Conservation (phyloP, 2,113 vertebrate genomes). For the Gobius niger region DNA sequence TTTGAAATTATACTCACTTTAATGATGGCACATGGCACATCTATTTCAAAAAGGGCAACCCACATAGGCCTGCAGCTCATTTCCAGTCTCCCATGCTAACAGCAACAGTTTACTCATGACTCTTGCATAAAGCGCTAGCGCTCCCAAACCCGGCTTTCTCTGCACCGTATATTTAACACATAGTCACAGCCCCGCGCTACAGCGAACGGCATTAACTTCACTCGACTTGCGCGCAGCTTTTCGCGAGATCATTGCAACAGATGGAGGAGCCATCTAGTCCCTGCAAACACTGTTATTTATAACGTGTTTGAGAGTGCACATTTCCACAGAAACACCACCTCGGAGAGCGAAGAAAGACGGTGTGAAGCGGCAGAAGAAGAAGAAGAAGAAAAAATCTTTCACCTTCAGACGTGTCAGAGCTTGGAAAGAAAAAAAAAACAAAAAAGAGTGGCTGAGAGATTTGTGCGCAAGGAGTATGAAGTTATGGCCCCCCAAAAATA, state of each 20-base stretch:
- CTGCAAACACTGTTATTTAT: slow-evolving; percentile 73
- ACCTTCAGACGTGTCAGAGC: slow-evolving; percentile 52
- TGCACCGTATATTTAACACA: slow-evolving; percentile 34
- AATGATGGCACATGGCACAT: neutral
- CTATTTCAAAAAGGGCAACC: neutral
- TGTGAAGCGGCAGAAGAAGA: slow-evolving; percentile 51
- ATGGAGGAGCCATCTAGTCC: slow-evolving; percentile 66
- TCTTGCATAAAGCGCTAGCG: neutral
- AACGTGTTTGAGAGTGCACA: slow-evolving; percentile 58
- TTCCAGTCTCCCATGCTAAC: neutral
- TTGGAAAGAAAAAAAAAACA: slow-evolving; percentile 9
- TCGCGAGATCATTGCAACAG: slow-evolving; percentile 67
- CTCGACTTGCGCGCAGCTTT: slow-evolving; percentile 21
- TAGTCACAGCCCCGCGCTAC: slow-evolving; percentile 7
- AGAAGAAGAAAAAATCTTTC: slow-evolving; percentile 27
- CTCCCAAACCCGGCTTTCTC: slow-evolving; percentile 12
- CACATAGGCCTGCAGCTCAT: neutral
- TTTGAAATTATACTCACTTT: neutral
- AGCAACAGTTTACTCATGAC: neutral
- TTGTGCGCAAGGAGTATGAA: slow-evolving; percentile 16
- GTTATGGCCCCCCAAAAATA: slow-evolving; percentile 50
- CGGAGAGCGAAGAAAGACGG: slow-evolving; percentile 53
- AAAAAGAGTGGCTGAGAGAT: slow-evolving; percentile 24
- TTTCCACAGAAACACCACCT: slow-evolving; percentile 62
- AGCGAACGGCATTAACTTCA: slow-evolving; percentile 25